Evolutionary conservation across 2,113 vertebrate genomes (phyloP).

Genomic region (Loxodonta africana): DNA sequence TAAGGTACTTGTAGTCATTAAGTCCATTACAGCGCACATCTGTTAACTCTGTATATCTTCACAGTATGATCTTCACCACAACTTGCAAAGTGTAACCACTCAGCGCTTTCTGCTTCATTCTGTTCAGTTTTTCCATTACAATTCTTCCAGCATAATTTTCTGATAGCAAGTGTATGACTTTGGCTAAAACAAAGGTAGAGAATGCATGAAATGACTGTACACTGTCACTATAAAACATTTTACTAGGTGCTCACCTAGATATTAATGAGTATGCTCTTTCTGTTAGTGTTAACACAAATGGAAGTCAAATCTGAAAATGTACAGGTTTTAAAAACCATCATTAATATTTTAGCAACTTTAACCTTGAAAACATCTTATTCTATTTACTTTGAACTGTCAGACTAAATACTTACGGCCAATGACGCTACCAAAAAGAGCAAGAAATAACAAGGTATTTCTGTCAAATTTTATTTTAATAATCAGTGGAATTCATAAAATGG

Average conservation of each 20-base stretch:
- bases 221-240: conserved; percentile 76
- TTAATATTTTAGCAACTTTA: conserved; percentile 46
- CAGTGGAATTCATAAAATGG: background rate
- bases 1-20: background rate
- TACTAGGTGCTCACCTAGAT: background rate
- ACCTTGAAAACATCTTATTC: conserved; percentile 40
- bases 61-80: conserved; percentile 95
- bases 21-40: conserved; percentile 82
- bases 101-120: conserved; percentile 84
- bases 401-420: background rate
- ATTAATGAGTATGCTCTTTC: background rate
- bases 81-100: conserved; percentile 95
- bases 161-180: conserved; percentile 95
- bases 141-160: conserved; percentile 94
- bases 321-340: background rate
- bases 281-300: background rate
- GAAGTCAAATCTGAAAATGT: conserved; percentile 34
- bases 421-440: conserved; percentile 7
- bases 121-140: conserved; percentile 88
- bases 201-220: conserved; percentile 82
- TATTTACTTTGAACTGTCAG: conserved; percentile 27
- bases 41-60: conserved; percentile 95
- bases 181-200: conserved; percentile 89
- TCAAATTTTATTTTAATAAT: conserved; percentile 27
- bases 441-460: background rate